A percentile compares a stretch with the other conserved stretches of the same genome.
phyloP scores from a whole-genome alignment of 2,888 invertebrate species.

The Sinotaia quadrata region DNA sequence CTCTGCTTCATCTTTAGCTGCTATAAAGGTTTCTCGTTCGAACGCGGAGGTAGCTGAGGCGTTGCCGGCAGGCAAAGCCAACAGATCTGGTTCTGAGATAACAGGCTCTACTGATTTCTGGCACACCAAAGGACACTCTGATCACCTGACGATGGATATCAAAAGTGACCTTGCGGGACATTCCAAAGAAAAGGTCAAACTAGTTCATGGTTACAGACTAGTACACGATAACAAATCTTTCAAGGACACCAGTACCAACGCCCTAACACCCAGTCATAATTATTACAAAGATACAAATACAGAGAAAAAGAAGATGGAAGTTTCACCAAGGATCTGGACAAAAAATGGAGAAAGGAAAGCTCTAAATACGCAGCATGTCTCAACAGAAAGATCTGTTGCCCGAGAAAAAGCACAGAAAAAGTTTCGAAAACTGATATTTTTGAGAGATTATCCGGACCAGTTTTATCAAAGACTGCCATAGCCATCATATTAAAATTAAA shows the following conservation, averaged over 20 bases:
- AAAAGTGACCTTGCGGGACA: neutral
- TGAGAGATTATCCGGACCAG: constrained; percentile 13
- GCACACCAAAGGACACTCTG: no score
- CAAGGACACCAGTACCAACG: no score
- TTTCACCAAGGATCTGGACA: neutral
- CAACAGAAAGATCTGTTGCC: neutral
- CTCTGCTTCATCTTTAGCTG: constrained; percentile 10
- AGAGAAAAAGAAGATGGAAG: neutral
- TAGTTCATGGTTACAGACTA: no score
- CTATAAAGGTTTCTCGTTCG: constrained; percentile 8
- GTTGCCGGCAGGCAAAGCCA: neutral
- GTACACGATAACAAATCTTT: no score
- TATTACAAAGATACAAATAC: no score
- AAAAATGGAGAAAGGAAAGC: neutral
- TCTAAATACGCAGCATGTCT: no score
- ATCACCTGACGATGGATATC: neutral
- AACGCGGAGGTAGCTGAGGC: neutral
- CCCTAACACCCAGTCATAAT: no score
- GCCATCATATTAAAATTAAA: no score
- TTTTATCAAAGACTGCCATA: neutral
- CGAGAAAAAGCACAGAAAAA: constrained; percentile 10
- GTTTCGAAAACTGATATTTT: constrained; percentile 16
- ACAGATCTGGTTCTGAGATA: neutral
- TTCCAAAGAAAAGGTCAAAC: no score
- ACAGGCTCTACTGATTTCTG: no score